Evolutionary conservation across 2,113 vertebrate genomes (phyloP).

Genomic region (Hippolais icterina): DNA sequence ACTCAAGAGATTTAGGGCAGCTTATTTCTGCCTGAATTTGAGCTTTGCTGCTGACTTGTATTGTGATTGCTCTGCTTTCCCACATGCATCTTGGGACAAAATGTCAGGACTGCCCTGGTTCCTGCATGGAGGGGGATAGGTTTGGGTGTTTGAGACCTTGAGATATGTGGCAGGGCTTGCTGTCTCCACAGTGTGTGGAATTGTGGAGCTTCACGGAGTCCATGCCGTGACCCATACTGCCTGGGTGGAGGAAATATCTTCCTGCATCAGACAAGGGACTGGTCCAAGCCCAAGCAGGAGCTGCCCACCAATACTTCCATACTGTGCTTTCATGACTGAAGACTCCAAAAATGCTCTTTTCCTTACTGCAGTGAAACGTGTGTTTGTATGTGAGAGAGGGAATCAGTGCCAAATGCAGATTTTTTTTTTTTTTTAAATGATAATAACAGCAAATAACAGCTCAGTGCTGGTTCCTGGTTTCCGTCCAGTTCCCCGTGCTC

Average conservation of each 20-base stretch:
- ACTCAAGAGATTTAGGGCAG: background rate
- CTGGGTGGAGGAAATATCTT: background rate
- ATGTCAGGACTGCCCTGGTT: too few relatives aligned
- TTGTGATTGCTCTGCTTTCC: background rate
- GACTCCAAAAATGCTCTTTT: background rate
- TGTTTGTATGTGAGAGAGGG: background rate
- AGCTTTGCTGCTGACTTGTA: background rate
- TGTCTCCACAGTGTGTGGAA: background rate
- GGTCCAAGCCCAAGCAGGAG: background rate
- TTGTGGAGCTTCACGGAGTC: background rate
- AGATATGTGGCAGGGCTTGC: background rate
- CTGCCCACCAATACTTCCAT: background rate
- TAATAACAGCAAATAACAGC: background rate
- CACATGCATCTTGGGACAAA: fast-evolving
- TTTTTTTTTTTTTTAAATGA: background rate
- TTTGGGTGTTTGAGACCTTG: background rate
- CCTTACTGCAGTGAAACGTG: background rate
- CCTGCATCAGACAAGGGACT: background rate
- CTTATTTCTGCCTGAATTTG: background rate
- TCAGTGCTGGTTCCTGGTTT: background rate
- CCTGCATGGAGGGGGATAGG: background rate
- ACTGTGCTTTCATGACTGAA: background rate
- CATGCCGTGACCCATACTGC: fast-evolving
- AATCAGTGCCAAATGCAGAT: background rate
- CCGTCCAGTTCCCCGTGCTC: background rate